Percentiles rank a stretch among this genome's conserved stretches.
These are phyloP conservation scores for Penaeus vannamei DNA, from an alignment of 1,140 invertebrate genomes.

Conservation along the genomic window DNA sequence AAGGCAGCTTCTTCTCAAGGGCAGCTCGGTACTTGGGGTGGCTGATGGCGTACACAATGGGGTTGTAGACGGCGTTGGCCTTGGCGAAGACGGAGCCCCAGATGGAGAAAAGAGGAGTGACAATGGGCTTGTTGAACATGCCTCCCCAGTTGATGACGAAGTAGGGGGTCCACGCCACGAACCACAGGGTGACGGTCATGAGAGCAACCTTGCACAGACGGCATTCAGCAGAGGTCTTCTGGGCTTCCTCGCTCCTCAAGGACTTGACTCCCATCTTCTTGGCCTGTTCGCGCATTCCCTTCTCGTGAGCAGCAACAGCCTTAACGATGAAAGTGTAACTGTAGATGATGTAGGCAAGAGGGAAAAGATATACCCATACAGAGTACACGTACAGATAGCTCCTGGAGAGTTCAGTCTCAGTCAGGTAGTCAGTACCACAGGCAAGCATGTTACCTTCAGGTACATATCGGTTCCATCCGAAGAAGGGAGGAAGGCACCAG, in stretches of 20 bases:
- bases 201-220: conserved; percentile 71
- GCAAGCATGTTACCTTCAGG: conserved; percentile 67
- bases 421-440: conserved; percentile 68
- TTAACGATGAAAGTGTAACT: conserved; percentile 73
- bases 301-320: conserved; percentile 73
- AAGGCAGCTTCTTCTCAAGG: too few relatives aligned
- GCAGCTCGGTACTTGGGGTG: too few relatives aligned
- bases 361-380: conserved; percentile 66
- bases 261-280: conserved; percentile 72
- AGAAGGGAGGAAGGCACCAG: conserved; percentile 67
- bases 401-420: conserved; percentile 56
- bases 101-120: too few relatives aligned
- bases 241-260: conserved; percentile 68
- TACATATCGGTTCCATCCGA: conserved; percentile 69
- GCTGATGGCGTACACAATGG: too few relatives aligned
- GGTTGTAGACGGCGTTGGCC: too few relatives aligned
- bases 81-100: too few relatives aligned
- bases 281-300: conserved; percentile 72
- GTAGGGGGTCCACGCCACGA: too few relatives aligned
- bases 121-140: too few relatives aligned
- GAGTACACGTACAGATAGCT: conserved; percentile 64
- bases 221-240: conserved; percentile 66
- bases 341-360: conserved; percentile 68
- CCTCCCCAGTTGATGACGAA: too few relatives aligned
- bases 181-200: too few relatives aligned